Conservation (phyloP, 2,888 invertebrate species). For the Plagodis dolabraria region DNA sequence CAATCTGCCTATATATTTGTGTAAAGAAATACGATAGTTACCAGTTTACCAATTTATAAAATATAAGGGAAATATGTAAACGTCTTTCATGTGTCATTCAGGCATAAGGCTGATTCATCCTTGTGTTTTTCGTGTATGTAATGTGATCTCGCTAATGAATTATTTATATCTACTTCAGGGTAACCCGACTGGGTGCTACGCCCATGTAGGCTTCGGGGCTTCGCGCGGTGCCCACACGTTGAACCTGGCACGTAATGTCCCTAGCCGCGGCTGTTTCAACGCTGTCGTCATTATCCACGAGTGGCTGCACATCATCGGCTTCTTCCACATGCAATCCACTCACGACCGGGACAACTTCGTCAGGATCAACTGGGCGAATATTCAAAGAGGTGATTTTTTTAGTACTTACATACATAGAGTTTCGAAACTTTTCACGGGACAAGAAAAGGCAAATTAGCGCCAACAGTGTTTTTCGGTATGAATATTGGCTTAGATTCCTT, state of each 20-base stretch:
- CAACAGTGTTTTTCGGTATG: no score
- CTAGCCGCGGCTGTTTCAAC: constrained; percentile 75
- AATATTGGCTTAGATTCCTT: no score
- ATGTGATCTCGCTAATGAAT: no score
- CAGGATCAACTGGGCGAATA: constrained; percentile 88
- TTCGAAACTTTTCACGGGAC: no score
- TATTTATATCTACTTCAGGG: not conserved
- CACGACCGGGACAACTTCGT: constrained; percentile 73
- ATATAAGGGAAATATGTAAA: no score
- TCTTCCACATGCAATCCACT: constrained; percentile 64
- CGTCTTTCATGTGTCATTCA: no score
- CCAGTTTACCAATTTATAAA: no score
- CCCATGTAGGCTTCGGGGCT: constrained; percentile 52
- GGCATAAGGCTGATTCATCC: no score
- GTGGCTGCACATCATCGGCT: constrained; percentile 71
- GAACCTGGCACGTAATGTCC: constrained; percentile 69
- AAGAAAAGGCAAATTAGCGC: no score
- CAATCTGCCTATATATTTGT: no score
- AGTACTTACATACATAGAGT: not conserved
- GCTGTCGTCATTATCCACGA: constrained; percentile 88
- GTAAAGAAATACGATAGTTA: no score
- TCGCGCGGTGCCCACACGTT: constrained; percentile 62
- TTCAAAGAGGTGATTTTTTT: constrained; percentile 69
- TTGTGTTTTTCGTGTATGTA: no score
- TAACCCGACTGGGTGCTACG: constrained; percentile 53